A percentile compares a stretch with the other conserved stretches of the same genome.
Evolutionary conservation across 2,888 invertebrate species (phyloP).

Genomic region (Tribolium freemani): DNA sequence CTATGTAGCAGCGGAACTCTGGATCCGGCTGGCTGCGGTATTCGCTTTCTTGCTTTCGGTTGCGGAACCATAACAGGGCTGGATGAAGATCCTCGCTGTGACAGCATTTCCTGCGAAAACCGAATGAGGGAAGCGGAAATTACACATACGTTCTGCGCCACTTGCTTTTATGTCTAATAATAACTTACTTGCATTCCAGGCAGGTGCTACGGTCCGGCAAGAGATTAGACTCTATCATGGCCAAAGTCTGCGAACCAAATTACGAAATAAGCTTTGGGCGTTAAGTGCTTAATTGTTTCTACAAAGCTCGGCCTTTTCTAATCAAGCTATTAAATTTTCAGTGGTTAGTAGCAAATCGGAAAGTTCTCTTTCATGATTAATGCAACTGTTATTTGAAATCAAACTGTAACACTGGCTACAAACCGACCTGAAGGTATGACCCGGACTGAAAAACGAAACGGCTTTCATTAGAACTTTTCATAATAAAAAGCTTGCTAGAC

Average conservation of each 20-base stretch:
- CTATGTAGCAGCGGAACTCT: slow-evolving; percentile 88
- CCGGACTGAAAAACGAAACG: slow-evolving; percentile 50
- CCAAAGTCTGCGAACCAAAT: slow-evolving; percentile 80
- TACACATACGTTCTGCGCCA: not conserved
- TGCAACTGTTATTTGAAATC: not conserved
- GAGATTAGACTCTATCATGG: slow-evolving; percentile 96
- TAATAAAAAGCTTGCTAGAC: not conserved
- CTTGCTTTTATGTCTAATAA: not conserved
- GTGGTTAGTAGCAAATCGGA: not conserved
- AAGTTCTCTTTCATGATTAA: not conserved
- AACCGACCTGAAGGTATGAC: slow-evolving; percentile 52
- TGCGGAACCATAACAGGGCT: slow-evolving; percentile 86
- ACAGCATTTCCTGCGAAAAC: slow-evolving; percentile 71
- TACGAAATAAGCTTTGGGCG: not conserved
- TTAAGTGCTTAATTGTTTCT: not conserved
- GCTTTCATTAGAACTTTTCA: not conserved
- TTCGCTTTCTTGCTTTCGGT: slow-evolving; percentile 80
- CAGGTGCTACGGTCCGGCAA: slow-evolving; percentile 85
- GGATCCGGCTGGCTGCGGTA: slow-evolving; percentile 85
- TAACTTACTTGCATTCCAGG: slow-evolving; percentile 82
- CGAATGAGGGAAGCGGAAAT: not conserved
- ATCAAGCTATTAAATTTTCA: slow-evolving; percentile 1
- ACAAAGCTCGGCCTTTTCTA: slow-evolving; percentile 4
- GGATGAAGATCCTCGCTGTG: slow-evolving; percentile 83
- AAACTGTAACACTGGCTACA: slow-evolving; percentile 9